Conservation (phyloP, 1,140 invertebrate genomes). For the Diorhabda elongata region DNA sequence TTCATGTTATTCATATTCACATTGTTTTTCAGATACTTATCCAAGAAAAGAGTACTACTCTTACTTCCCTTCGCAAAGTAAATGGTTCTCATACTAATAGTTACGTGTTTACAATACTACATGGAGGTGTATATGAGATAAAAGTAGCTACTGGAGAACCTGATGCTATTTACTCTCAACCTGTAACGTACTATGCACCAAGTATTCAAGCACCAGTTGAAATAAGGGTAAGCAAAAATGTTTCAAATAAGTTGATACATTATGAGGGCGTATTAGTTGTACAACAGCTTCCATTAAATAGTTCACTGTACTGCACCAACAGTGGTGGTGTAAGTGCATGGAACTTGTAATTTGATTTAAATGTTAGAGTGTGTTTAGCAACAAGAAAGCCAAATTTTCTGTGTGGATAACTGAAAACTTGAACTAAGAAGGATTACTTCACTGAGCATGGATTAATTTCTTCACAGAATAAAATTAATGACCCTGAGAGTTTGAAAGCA, state of each 20-base stretch:
- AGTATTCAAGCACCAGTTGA: constrained; percentile 61
- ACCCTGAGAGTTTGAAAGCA: no score
- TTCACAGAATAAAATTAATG: no score
- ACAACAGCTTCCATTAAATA: no score
- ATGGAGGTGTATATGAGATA: constrained; percentile 62
- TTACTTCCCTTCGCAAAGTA: constrained; percentile 42
- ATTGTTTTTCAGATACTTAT: constrained; percentile 28
- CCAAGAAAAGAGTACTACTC: constrained; percentile 43
- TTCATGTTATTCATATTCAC: background rate
- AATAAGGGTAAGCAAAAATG: constrained; percentile 43
- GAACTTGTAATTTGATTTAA: no score
- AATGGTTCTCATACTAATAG: constrained; percentile 47
- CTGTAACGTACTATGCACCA: constrained; percentile 54
- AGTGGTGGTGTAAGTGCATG: no score
- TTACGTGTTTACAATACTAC: constrained; percentile 55
- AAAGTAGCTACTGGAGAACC: constrained; percentile 54
- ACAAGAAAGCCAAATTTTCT: no score
- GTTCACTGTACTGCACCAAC: no score
- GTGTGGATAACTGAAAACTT: no score
- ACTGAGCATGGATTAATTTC: no score
- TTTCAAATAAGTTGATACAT: background rate
- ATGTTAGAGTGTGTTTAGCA: no score
- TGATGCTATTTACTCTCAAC: constrained; percentile 48
- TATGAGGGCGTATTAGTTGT: no score
- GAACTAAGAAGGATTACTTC: no score